These are phyloP conservation scores for Procavia capensis DNA, from an alignment of 2,113 vertebrate genomes.

Conservation along the genomic window DNA sequence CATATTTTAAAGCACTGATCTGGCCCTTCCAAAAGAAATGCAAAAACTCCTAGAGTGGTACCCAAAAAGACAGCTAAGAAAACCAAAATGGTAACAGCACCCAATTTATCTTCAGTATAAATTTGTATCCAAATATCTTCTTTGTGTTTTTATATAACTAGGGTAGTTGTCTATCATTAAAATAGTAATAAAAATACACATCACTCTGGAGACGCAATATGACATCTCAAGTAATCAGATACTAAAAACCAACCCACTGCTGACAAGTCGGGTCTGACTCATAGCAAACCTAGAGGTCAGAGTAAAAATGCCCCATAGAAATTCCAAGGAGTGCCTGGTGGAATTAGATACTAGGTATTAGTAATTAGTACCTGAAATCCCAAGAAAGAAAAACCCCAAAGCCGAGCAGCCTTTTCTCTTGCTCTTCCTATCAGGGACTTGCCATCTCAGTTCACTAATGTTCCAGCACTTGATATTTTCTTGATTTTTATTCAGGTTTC, in stretches of 20 bases:
- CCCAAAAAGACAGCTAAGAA: background rate
- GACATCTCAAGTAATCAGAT: background rate
- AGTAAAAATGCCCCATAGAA: too few species aligned
- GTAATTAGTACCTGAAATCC: background rate
- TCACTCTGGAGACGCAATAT: background rate
- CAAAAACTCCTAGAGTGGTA: background rate
- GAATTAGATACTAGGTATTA: background rate
- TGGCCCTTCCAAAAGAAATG: background rate
- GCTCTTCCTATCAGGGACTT: background rate
- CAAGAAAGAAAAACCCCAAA: background rate
- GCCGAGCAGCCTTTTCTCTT: background rate
- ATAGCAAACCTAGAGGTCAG: too few species aligned
- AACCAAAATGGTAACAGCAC: background rate
- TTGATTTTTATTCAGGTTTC: slow-evolving; percentile 47
- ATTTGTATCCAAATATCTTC: background rate
- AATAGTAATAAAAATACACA: slow-evolving; percentile 15
- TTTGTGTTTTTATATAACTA: slow-evolving; percentile 5
- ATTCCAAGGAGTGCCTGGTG: too few species aligned
- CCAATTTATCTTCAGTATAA: slow-evolving; percentile 19
- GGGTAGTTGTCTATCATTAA: background rate
- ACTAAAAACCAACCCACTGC: too few species aligned
- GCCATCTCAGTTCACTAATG: slow-evolving; percentile 41
- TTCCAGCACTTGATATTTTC: slow-evolving; percentile 46
- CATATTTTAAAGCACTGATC: background rate
- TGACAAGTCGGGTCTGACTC: too few species aligned